Evolutionary conservation across 2,888 invertebrate genomes (phyloP).

Genomic region (Autographa gamma): DNA sequence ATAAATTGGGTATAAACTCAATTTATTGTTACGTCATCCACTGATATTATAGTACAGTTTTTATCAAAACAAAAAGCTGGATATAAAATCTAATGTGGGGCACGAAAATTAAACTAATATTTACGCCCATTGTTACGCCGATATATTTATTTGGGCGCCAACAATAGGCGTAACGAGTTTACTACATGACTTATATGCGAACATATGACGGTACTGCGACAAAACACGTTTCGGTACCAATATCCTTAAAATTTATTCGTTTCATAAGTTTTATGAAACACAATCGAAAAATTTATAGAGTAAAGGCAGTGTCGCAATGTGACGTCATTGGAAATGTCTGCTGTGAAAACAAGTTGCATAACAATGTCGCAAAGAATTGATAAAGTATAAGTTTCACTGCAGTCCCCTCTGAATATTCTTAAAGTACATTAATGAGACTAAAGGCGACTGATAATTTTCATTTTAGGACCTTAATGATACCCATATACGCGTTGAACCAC

Average conservation of each 20-base stretch:
- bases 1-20: not conserved
- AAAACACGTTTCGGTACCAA: conserved; percentile 36
- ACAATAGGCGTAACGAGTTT: not conserved
- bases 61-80: not conserved
- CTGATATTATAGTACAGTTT: not conserved
- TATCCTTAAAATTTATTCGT: conserved; percentile 28
- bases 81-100: not conserved
- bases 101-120: not conserved
- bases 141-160: not conserved
- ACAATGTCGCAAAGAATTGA: not conserved
- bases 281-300: not conserved
- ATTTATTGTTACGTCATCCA: not conserved
- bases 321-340: not conserved
- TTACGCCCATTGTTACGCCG: not conserved
- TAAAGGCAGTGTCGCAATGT: not conserved
- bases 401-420: not conserved
- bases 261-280: conserved; percentile 2
- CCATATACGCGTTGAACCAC: no score
- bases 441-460: no score
- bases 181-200: not conserved
- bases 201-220: conserved; percentile 12
- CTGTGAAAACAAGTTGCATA: conserved; percentile 4
- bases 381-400: not conserved
- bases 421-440: not conserved
- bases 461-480: no score